phyloP scores from a whole-genome alignment of 2,888 invertebrate species.

The Scrobipalpa atriplicella region DNA sequence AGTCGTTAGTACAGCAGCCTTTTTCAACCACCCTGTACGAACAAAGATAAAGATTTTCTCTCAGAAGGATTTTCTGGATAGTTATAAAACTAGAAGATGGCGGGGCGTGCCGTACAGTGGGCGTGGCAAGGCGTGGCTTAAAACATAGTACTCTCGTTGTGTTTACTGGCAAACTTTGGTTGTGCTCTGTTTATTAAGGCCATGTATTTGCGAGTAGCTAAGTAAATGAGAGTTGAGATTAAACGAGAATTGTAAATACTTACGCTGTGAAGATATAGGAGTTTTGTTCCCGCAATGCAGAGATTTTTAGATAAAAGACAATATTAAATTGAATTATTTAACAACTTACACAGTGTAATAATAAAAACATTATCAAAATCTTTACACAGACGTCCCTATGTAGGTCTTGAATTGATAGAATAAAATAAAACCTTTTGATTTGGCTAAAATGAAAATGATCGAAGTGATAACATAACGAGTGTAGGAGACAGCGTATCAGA shows the following conservation, averaged over 20 bases:
- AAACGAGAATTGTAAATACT: not conserved
- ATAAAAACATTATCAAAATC: too few species aligned
- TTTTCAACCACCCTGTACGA: not conserved
- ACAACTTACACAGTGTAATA: too few species aligned
- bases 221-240: not conserved
- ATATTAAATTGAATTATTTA: too few species aligned
- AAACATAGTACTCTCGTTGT: slow-evolving; percentile 40
- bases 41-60: slow-evolving; percentile 12
- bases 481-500: too few species aligned
- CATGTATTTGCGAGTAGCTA: not conserved
- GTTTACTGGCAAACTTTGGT: slow-evolving; percentile 28
- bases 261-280: not conserved
- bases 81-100: slow-evolving; percentile 33
- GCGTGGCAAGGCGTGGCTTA: slow-evolving; percentile 51
- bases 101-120: slow-evolving; percentile 31
- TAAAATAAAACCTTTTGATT: too few species aligned
- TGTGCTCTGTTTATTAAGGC: slow-evolving; percentile 13
- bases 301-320: too few species aligned
- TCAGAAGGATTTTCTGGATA: slow-evolving; percentile 19
- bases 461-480: too few species aligned
- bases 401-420: too few species aligned
- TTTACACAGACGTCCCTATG: too few species aligned
- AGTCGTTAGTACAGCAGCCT: too few species aligned
- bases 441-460: too few species aligned
- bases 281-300: not conserved